Evolutionary conservation across 1,140 invertebrate species (phyloP).

Genomic region (Drepana arcuata): DNA sequence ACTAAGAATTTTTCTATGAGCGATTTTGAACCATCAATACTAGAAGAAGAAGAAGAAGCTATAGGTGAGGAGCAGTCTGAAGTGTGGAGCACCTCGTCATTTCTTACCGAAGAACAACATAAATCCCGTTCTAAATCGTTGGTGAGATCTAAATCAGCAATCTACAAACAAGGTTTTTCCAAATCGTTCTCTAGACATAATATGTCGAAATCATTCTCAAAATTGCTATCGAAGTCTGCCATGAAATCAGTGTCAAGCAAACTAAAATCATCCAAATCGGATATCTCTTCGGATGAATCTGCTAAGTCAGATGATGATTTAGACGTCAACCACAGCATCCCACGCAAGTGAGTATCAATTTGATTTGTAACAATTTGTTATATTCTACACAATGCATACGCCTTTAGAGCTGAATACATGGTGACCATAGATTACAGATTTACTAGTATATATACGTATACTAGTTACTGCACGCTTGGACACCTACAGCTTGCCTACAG

Average conservation of each 20-base stretch:
- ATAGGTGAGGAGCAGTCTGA: conserved; percentile 12
- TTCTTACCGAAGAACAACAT: too few species aligned
- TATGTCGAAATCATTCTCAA: conserved; percentile 30
- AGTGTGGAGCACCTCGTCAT: conserved; percentile 31
- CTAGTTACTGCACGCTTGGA: too few species aligned
- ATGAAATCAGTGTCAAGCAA: conserved; percentile 18
- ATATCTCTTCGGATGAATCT: conserved; percentile 14
- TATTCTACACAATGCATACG: too few species aligned
- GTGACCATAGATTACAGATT: too few species aligned
- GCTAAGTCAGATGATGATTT: conserved; percentile 32
- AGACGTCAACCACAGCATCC: conserved; percentile 18
- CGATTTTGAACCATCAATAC: conserved; percentile 24
- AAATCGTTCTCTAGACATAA: conserved; percentile 21
- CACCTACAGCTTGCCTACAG: too few species aligned
- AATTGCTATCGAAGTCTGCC: conserved; percentile 17
- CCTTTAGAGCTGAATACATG: too few species aligned
- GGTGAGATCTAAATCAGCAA: conserved; percentile 22
- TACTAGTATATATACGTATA: too few species aligned
- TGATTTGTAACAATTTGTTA: too few species aligned
- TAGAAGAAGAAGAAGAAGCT: conserved; percentile 20
- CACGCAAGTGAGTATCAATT: too few species aligned
- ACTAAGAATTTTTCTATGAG: conserved; percentile 40
- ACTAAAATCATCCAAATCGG: conserved; percentile 17
- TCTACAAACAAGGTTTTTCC: conserved; percentile 14
- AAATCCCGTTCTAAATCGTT: too few species aligned